Percentiles rank a stretch among this genome's conserved stretches.
Evolutionary conservation across 2,888 invertebrate genomes (phyloP).

Genomic region (Agrilus cyanescens): DNA sequence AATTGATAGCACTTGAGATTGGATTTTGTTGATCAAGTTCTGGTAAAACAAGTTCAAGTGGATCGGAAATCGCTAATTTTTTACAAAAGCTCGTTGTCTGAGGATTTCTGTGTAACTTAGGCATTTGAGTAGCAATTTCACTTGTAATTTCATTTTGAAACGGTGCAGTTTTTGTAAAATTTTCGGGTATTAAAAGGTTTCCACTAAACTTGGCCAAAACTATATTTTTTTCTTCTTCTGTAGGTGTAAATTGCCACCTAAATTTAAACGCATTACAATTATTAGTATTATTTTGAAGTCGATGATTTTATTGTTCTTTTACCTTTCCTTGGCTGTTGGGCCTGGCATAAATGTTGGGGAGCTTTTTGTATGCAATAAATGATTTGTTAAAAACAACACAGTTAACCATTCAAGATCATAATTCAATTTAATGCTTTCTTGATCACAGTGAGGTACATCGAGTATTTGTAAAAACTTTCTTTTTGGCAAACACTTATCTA

Average conservation of each 20-base stretch:
- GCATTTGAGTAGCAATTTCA: slow-evolving; percentile 27
- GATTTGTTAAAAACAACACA: slow-evolving; percentile 78
- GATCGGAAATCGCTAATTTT: slow-evolving; percentile 67
- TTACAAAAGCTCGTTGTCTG: slow-evolving; percentile 60
- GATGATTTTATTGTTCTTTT: slow-evolving; percentile 11
- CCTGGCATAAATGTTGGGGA: slow-evolving; percentile 72
- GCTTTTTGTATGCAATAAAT: slow-evolving; percentile 65
- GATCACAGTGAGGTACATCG: slow-evolving; percentile 45
- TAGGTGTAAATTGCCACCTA: slow-evolving; percentile 64
- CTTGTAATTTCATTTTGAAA: slow-evolving; percentile 30
- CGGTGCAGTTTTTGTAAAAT: slow-evolving; percentile 67
- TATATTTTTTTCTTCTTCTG: slow-evolving; percentile 56
- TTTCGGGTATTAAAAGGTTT: slow-evolving; percentile 59
- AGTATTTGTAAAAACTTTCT: slow-evolving; percentile 79
- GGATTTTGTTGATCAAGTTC: not conserved
- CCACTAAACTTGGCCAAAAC: slow-evolving; percentile 52
- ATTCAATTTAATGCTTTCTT: slow-evolving; percentile 43
- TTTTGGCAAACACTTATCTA: slow-evolving; percentile 93
- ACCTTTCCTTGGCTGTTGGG: slow-evolving; percentile 56
- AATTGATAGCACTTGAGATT: not conserved
- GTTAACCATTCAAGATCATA: slow-evolving; percentile 94
- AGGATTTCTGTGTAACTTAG: slow-evolving; percentile 48
- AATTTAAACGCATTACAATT: slow-evolving; percentile 17
- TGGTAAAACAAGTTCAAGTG: slow-evolving; percentile 48
- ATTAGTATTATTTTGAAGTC: not conserved